These are phyloP conservation scores for Stegodyphus dumicola DNA, from an alignment of 1,140 invertebrate genomes.

Conservation along the genomic window DNA sequence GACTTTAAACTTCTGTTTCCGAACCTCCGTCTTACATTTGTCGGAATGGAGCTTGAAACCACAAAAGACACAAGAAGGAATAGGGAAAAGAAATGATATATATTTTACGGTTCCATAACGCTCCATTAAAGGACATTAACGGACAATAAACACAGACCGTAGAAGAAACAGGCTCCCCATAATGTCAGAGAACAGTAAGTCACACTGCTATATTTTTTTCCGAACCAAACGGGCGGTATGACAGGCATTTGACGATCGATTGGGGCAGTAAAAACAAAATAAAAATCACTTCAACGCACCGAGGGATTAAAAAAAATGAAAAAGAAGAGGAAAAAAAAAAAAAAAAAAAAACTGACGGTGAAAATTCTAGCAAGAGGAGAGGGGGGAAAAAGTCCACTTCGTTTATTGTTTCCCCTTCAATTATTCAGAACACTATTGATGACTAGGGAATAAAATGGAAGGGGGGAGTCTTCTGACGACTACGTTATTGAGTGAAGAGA, in stretches of 20 bases:
- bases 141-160: constrained; percentile 54
- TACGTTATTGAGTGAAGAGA: constrained; percentile 48
- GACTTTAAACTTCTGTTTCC: too few species aligned
- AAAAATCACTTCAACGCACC: constrained; percentile 56
- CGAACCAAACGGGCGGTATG: background rate
- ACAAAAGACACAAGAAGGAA: background rate
- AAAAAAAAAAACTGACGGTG: background rate
- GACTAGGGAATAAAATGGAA: constrained; percentile 53
- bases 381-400: constrained; percentile 40
- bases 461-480: constrained; percentile 11
- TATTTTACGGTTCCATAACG: constrained; percentile 57
- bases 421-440: constrained; percentile 61
- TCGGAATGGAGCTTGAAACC: too few species aligned
- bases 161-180: background rate
- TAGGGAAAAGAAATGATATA: constrained; percentile 42
- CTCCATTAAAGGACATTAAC: constrained; percentile 57
- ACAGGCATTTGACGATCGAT: constrained; percentile 44
- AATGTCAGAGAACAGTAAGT: constrained; percentile 45
- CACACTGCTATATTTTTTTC: constrained; percentile 22
- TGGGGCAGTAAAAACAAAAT: constrained; percentile 18
- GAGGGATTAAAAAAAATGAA: constrained; percentile 30
- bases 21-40: too few species aligned
- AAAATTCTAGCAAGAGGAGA: constrained; percentile 5
- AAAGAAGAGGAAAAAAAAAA: background rate
- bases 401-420: constrained; percentile 60